These are phyloP conservation scores for Halocynthia roretzi DNA, from an alignment of 23 tunicate genomes.

Conservation along the genomic window DNA sequence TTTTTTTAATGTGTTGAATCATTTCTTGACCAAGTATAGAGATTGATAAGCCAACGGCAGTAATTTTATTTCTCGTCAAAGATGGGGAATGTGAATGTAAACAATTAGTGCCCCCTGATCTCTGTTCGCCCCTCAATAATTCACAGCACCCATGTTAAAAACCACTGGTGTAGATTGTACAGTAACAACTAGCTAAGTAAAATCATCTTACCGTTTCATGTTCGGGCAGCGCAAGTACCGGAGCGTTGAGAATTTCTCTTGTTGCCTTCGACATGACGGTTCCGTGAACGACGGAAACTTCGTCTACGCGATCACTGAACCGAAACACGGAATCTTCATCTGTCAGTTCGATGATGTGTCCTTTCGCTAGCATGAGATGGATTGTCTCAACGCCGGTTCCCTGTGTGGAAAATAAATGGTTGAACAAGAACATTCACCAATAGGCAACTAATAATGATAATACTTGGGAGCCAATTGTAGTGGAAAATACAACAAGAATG, in stretches of 20 bases:
- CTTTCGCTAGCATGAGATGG: conserved; percentile 57
- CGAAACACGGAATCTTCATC: conserved; percentile 24
- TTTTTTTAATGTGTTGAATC: neutral
- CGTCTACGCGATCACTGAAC: conserved; percentile 37
- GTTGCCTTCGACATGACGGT: conserved; percentile 11
- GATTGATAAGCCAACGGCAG: neutral
- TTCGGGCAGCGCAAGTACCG: conserved; percentile 44
- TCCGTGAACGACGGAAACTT: conserved; percentile 55
- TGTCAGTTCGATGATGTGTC: conserved; percentile 54
- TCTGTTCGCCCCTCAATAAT: no score
- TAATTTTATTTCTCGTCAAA: neutral
- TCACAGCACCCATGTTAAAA: no score
- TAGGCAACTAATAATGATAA: neutral
- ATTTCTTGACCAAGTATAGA: no score
- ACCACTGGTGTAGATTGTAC: no score
- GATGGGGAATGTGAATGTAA: no score
- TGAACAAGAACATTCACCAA: neutral
- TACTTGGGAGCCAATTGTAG: neutral
- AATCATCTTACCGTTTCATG: conserved; percentile 55
- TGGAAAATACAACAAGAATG: no score
- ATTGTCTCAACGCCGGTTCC: conserved; percentile 56
- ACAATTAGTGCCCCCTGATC: no score
- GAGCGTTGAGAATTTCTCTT: conserved; percentile 37
- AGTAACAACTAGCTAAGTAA: no score
- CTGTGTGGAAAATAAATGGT: conserved; percentile 8